Conservation (phyloP, 2,888 invertebrate genomes). For the Oscheius sp. region DNA sequence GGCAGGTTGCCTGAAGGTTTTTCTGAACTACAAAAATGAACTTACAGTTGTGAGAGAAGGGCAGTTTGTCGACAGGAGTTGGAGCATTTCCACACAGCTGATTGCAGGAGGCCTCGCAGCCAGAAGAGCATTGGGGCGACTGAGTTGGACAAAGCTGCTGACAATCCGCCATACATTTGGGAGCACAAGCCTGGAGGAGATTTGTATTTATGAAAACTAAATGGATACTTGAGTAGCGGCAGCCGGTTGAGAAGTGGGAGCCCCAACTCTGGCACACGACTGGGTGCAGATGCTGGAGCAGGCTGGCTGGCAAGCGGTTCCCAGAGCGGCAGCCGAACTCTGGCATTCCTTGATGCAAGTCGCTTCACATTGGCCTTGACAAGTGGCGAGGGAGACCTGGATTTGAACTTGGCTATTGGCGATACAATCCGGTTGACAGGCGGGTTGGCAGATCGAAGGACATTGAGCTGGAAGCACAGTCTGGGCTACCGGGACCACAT, state of each 20-base stretch:
- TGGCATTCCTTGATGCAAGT: conserved; percentile 43
- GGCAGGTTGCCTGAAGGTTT: no score
- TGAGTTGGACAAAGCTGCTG: conserved; percentile 43
- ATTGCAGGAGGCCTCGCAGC: conserved; percentile 43
- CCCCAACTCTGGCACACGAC: conserved; percentile 29
- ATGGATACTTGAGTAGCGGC: not conserved
- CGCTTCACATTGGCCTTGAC: conserved; percentile 44
- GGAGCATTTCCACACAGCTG: conserved; percentile 50
- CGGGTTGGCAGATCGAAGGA: conserved; percentile 36
- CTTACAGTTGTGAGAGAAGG: conserved; percentile 49
- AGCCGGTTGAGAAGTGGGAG: conserved; percentile 12
- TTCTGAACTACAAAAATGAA: no score
- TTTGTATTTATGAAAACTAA: not conserved
- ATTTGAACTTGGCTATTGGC: conserved; percentile 32
- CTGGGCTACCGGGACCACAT: conserved; percentile 25
- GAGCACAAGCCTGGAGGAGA: conserved; percentile 36
- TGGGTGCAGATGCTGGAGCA: conserved; percentile 43
- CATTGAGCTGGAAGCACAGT: conserved; percentile 24
- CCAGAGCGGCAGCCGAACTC: conserved; percentile 1
- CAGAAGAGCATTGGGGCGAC: conserved; percentile 43
- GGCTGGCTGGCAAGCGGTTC: conserved; percentile 42
- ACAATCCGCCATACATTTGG: conserved; percentile 52
- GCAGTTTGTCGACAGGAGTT: conserved; percentile 41
- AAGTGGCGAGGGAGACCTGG: conserved; percentile 28
- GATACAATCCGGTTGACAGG: conserved; percentile 43